Base-by-base conservation (phyloP, 2,888 invertebrate species). In the Gasteruption jaculator region DNA sequence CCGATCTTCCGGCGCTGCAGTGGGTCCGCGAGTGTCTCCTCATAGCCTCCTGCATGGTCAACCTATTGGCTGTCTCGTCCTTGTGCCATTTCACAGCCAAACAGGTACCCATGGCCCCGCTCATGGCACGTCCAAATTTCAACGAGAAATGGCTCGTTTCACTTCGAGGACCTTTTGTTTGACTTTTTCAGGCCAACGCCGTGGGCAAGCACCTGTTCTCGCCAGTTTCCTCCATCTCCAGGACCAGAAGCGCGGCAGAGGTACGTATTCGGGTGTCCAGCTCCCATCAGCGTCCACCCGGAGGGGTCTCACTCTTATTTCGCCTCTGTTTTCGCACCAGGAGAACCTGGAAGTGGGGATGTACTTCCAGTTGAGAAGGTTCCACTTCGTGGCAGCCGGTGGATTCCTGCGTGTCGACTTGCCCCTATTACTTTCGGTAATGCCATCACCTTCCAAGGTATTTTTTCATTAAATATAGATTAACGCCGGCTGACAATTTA, bases 321-420 rank as follows among this genome's bases (percentile, higher is more conserved):
- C 12, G 12, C 5, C 11, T 15, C 4, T 19, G 21, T 25, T 22
- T 11, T 19, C 15, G 21, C 20, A 16, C 5, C 43, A 62, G 62
- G 50, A 58, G 24, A 54, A 48, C 20, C 22, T 54, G 14, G 58
- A 62, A 14, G 53, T 52, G n/a, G 54, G 42, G 6, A 44, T 53
- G 19, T 57, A 61, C 18, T 62, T 61, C 30, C 57, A 57, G 5
- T 29, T 53, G 5, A 46, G 44, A 20, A 50, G 49, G 27, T 36
- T 58, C 5, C 39, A 54, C 26, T 51, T 58, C 29, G 52, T 46
- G 10, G 54, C 56, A 8, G 49, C 44, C 4, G 47, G 35, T 1
- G 56, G 55, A 5, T 46, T 59, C 14, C 51, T 58, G 32, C 50
- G 46, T n/a, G 45, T 63, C 35, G 53, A 61, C 45, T 48, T 58